A percentile compares a stretch with the other conserved stretches of the same genome.
phyloP scores from a whole-genome alignment of 2,797 vertebrate species.

The Macroramphosus scolopax region DNA sequence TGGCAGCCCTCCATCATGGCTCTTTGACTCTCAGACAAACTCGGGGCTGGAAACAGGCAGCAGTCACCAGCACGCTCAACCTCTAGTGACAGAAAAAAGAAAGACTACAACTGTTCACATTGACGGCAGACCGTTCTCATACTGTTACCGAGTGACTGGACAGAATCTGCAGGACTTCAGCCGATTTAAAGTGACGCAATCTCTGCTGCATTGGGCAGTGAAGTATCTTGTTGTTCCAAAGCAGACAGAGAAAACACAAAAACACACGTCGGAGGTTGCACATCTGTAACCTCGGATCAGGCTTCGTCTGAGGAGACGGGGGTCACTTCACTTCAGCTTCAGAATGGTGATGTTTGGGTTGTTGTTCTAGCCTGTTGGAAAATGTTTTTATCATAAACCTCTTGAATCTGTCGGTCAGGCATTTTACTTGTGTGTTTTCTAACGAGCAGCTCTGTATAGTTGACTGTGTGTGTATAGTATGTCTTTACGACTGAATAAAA shows the following conservation, averaged over 20 bases:
- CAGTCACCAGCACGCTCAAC: neutral
- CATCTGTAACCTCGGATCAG: neutral
- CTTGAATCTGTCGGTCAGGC: too few relatives aligned
- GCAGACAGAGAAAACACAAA: too few relatives aligned
- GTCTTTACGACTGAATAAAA: too few relatives aligned
- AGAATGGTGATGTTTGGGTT: neutral
- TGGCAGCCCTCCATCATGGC: slow-evolving; percentile 61
- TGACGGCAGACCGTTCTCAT: slow-evolving; percentile 44
- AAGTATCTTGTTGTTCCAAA: slow-evolving; percentile 47
- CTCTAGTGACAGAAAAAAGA: accelerated
- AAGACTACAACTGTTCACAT: slow-evolving; percentile 28
- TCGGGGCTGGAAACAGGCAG: neutral
- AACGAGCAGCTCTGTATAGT: neutral
- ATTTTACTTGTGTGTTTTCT: too few relatives aligned
- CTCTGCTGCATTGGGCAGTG: slow-evolving; percentile 58
- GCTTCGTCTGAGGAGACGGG: neutral
- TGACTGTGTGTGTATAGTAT: too few relatives aligned
- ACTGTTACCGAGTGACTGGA: slow-evolving; percentile 43
- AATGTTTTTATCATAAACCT: too few relatives aligned
- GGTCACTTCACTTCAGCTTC: neutral
- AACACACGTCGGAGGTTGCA: too few relatives aligned
- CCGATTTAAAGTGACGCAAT: slow-evolving; percentile 22
- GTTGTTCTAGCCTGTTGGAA: neutral
- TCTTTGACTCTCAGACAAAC: slow-evolving; percentile 39
- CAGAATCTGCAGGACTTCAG: slow-evolving; percentile 50